These are phyloP conservation scores for Dicrostonyx torquatus DNA, from an alignment of 2,797 vertebrate genomes.

Conservation along the genomic window DNA sequence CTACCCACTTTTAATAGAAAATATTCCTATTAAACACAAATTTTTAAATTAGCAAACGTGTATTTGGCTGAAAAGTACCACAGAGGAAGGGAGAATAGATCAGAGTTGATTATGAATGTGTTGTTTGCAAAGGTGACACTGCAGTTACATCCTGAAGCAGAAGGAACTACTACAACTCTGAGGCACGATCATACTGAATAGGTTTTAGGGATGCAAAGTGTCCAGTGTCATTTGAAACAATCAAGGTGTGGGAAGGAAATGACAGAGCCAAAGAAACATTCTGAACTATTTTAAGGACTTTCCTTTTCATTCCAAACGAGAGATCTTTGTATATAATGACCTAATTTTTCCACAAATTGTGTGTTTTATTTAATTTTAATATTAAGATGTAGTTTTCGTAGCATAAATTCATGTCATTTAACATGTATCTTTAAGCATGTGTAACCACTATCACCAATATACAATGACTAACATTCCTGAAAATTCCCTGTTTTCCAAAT, in stretches of 20 bases:
- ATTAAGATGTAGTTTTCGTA: neutral
- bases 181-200: neutral
- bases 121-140: neutral
- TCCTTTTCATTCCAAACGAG: neutral
- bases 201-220: neutral
- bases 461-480: neutral
- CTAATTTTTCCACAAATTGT: neutral
- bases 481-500: neutral
- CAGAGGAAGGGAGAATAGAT: neutral
- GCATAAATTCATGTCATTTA: neutral
- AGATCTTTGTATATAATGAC: neutral
- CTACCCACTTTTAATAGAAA: neutral
- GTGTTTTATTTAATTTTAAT: neutral
- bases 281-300: neutral
- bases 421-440: neutral
- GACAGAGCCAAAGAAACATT: neutral
- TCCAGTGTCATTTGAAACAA: neutral
- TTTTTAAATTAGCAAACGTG: neutral
- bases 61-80: neutral
- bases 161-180: neutral
- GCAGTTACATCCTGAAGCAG: neutral
- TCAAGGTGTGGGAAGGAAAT: neutral
- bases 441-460: neutral
- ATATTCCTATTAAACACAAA: neutral
- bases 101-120: neutral